Evolutionary conservation across 2,797 vertebrate species (phyloP).

Genomic region (Eulemur mongoz): DNA sequence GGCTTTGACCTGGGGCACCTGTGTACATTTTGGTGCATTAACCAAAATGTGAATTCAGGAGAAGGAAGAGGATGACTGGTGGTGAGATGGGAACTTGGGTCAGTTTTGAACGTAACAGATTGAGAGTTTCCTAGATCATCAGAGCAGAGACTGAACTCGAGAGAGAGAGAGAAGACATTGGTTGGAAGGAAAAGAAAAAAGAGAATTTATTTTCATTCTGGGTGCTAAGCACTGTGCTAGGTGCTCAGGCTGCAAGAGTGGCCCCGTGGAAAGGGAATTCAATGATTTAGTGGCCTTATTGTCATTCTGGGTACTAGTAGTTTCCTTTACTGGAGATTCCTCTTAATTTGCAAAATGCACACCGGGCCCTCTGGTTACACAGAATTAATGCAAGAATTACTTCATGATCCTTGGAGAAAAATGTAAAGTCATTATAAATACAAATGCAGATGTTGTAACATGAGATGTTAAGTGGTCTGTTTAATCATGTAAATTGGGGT

Average conservation of each 20-base stretch:
- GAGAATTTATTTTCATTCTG: background rate
- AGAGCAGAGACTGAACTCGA: background rate
- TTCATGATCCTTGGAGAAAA: background rate
- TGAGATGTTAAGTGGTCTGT: background rate
- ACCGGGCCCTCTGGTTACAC: background rate
- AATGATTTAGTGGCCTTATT: background rate
- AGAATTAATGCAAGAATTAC: background rate
- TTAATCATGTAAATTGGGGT: background rate
- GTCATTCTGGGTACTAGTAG: background rate
- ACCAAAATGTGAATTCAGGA: background rate
- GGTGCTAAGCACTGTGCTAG: background rate
- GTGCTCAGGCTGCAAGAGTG: background rate
- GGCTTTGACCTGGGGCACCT: background rate
- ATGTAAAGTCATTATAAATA: background rate
- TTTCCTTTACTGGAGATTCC: background rate
- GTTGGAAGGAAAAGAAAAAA: background rate
- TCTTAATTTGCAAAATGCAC: background rate
- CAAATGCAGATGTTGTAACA: background rate
- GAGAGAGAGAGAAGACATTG: background rate
- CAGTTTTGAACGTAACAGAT: background rate
- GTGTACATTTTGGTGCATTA: background rate
- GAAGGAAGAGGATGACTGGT: background rate
- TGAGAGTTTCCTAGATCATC: background rate
- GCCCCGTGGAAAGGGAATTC: background rate
- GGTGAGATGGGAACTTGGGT: background rate